These are phyloP conservation scores for Xiphophorus maculatus DNA, from an alignment of 2,113 vertebrate genomes.

Conservation along the genomic window DNA sequence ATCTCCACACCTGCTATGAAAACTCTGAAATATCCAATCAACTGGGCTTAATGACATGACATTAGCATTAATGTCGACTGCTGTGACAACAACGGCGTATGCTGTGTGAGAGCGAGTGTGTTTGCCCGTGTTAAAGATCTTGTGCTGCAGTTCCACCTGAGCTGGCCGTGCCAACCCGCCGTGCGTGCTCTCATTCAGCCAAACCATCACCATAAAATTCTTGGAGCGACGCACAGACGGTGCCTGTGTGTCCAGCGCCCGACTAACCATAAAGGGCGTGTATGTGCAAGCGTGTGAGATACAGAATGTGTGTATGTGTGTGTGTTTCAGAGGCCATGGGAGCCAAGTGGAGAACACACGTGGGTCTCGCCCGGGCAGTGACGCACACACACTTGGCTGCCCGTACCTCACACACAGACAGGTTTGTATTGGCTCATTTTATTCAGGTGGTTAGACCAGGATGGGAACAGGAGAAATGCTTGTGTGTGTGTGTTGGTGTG, in stretches of 20 bases:
- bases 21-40: slow-evolving; percentile 36
- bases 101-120: slow-evolving; percentile 4
- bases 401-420: slow-evolving; percentile 75
- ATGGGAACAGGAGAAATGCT: slow-evolving; percentile 38
- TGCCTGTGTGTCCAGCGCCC: slow-evolving; percentile 68
- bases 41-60: slow-evolving; percentile 28
- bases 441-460: slow-evolving; percentile 77
- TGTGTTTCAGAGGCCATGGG: slow-evolving; percentile 52
- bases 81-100: slow-evolving; percentile 25
- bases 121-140: slow-evolving; percentile 11
- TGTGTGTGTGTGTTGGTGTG: slow-evolving; percentile 30
- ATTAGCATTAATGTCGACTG: slow-evolving; percentile 56
- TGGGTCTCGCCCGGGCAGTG: slow-evolving; percentile 75
- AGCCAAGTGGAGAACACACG: slow-evolving; percentile 67
- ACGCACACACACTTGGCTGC: slow-evolving; percentile 81
- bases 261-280: slow-evolving; percentile 50
- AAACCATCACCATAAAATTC: slow-evolving; percentile 74
- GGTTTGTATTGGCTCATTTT: slow-evolving; percentile 77
- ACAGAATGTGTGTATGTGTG: slow-evolving; percentile 20
- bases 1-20: slow-evolving; percentile 51
- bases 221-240: slow-evolving; percentile 68
- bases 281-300: slow-evolving; percentile 47
- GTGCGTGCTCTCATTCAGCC: slow-evolving; percentile 61
- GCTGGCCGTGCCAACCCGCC: slow-evolving; percentile 52
- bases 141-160: slow-evolving; percentile 63